Base-by-base conservation (phyloP, 2,113 vertebrate genomes). In the Rhombomys opimus region DNA sequence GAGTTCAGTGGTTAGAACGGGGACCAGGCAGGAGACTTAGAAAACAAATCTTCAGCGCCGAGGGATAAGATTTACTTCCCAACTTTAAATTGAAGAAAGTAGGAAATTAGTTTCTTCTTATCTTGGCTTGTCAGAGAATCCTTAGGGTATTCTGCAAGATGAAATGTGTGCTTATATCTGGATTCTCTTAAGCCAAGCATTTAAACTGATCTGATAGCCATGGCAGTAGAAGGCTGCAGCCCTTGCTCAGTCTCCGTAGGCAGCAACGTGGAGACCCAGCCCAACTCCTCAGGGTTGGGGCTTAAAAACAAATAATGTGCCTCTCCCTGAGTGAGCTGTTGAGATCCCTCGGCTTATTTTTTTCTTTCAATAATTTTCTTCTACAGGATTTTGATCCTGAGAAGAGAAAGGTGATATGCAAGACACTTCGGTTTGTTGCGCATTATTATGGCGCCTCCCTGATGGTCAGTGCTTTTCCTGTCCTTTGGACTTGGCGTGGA, bases 361-460 rank as follows among this genome's bases (percentile, higher is more conserved):
- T 98, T 96, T 92, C 91, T 97, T 92, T 93, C 22, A 65, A 67
- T 95, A 94, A 96, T 87, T 15, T 81, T 89, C 98, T 98, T 96
- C 97, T 98, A 84, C 86, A 99, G 99, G 99, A 99, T 70, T 99
- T 99, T 97, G 99, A 99, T 80, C 99, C 99, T 61, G 99, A 99
- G 97, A 99, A 99, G 97, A 99, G 98, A 97, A 99, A 99, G 98
- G 98, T 99, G 87, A 98, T 99, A 92, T 99, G 99, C 98, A 99
- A 99, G 98, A 99, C 99, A 0, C 98, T 99, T 92, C 99, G 99
- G 85, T 99, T 99, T 97, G 86, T 99, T 93, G 99, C 99, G 13
- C 99, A 99, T 98, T 99, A 99, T 95, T 99, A 99, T 6, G 99
- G 99, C 97, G 99, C 99, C 59, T 99, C 99, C 27, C 97, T 99